Evolutionary conservation across 2,113 vertebrate species (phyloP).

Genomic region (Phylloscopus whistleri): DNA sequence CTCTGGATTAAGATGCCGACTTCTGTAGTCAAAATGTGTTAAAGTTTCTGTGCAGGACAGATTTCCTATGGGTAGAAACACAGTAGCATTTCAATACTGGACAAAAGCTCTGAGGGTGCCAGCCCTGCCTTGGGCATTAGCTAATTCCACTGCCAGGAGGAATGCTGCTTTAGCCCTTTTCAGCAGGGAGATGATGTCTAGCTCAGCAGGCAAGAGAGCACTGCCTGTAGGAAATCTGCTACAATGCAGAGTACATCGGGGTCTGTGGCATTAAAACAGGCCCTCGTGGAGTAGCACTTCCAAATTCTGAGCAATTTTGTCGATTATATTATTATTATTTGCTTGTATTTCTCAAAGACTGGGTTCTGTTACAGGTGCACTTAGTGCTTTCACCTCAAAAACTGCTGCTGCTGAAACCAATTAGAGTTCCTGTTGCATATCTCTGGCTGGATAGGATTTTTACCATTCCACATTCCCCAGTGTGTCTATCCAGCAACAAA

Average conservation of each 20-base stretch:
- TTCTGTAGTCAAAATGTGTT: not conserved
- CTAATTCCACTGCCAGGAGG: not conserved
- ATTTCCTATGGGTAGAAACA: not conserved
- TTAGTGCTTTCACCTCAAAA: not conserved
- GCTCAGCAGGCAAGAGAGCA: not conserved
- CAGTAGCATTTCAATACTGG: not conserved
- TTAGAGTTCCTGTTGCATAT: accelerated
- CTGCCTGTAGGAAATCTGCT: not conserved
- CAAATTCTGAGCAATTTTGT: not conserved
- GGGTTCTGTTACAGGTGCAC: not conserved
- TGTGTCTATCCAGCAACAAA: accelerated
- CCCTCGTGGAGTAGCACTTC: not conserved
- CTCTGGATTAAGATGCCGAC: not conserved
- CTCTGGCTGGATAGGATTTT: not conserved
- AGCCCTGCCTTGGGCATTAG: not conserved
- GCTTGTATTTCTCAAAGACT: not conserved
- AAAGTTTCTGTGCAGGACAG: not conserved
- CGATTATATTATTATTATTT: not conserved
- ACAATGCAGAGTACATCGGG: not conserved
- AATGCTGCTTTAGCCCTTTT: not conserved
- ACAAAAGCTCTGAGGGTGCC: not conserved
- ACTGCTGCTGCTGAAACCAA: not conserved
- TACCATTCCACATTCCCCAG: not conserved
- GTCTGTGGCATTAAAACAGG: not conserved
- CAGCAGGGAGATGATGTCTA: not conserved